Percentiles rank a stretch among this genome's conserved stretches.
phyloP scores from a whole-genome alignment of 2,797 vertebrate species.

The Lacerta viridis region DNA sequence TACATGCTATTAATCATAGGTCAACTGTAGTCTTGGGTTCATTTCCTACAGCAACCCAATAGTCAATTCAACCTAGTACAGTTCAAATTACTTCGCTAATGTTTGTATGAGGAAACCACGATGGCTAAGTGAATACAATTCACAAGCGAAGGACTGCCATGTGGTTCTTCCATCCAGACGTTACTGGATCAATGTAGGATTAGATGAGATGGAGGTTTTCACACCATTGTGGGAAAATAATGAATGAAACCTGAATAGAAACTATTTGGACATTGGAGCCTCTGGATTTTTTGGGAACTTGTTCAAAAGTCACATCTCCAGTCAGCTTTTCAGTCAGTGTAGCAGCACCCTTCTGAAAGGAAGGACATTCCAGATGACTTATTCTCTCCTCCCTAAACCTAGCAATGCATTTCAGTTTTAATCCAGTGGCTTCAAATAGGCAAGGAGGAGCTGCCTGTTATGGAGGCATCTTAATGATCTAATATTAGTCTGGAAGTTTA shows the following conservation, averaged over 20 bases:
- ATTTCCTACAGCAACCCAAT: not conserved
- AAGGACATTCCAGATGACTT: conserved; percentile 2
- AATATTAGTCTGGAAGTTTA: conserved; percentile 77
- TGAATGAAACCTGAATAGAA: not conserved
- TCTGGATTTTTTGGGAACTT: not conserved
- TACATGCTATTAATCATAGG: not conserved
- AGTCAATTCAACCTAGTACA: not conserved
- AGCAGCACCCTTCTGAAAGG: not conserved
- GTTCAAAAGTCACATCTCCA: not conserved
- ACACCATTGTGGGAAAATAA: not conserved
- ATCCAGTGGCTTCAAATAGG: conserved; percentile 54
- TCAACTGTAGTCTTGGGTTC: not conserved
- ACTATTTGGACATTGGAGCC: not conserved
- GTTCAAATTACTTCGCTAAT: not conserved
- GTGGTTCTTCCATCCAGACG: not conserved
- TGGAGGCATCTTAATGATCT: conserved; percentile 65
- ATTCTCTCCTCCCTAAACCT: not conserved
- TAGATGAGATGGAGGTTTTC: not conserved
- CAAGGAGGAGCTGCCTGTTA: conserved; percentile 54
- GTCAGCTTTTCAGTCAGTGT: not conserved
- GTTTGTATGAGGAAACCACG: not conserved
- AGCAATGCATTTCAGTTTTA: conserved; percentile 54
- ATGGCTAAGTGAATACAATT: not conserved
- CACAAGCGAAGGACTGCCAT: not conserved
- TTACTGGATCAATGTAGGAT: not conserved